Percentiles rank a stretch among this genome's conserved stretches.
Evolutionary conservation across 2,113 vertebrate genomes (phyloP).

Genomic region (Cygnus atratus): DNA sequence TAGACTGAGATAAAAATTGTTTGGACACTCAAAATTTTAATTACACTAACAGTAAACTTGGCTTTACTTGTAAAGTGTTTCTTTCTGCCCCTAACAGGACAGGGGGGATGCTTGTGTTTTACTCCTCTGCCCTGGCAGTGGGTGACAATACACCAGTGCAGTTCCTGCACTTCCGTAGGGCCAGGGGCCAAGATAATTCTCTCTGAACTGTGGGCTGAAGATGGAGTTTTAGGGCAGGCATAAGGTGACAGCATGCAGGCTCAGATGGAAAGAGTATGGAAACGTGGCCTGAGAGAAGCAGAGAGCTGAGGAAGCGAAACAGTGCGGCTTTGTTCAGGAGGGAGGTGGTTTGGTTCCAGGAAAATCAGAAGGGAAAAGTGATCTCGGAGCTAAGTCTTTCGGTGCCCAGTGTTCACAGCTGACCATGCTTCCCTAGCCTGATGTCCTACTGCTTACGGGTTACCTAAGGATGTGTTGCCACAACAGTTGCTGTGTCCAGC

Average conservation of each 20-base stretch:
- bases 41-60: too few species aligned
- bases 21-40: neutral
- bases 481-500: neutral
- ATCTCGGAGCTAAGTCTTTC: neutral
- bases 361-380: neutral
- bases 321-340: neutral
- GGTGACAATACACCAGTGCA: rapidly evolving
- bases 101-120: neutral
- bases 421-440: neutral
- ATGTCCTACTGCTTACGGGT: rapidly evolving
- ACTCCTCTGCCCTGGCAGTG: rapidly evolving
- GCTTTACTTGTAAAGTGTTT: rapidly evolving
- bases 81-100: neutral
- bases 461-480: neutral
- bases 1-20: too few species aligned
- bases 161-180: neutral
- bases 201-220: neutral
- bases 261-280: neutral
- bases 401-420: neutral
- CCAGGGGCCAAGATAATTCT: rapidly evolving
- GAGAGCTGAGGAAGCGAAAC: neutral
- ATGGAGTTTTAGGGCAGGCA: neutral
- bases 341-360: neutral
- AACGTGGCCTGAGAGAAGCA: rapidly evolving
- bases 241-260: neutral